Evolutionary conservation across 2,888 invertebrate species (phyloP), one percentile per base, ranked within the genome.

Genomic region (Dinocampus coccinellae): DNA sequence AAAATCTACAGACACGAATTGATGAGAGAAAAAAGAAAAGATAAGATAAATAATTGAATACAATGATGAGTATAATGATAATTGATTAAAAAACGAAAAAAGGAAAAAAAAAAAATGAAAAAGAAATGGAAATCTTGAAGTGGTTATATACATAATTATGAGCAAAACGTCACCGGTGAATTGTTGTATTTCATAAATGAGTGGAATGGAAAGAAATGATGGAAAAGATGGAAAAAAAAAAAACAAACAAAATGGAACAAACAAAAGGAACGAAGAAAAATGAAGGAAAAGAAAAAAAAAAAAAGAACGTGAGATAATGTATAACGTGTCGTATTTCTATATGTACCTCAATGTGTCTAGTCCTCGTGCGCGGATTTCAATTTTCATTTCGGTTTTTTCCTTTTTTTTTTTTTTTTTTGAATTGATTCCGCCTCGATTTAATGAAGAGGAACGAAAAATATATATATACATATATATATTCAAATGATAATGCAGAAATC

Each of bases 271-370:
- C n/a, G n/a, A n/a, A n/a, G n/a, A n/a, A n/a, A n/a, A n/a, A n/a
- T n/a, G n/a, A n/a, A 57, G 3, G 39, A 39, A 11, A 39, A 1
- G 39, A 47, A 16, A 61, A 39, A 33, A 7, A 42, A 55, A 72
- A 73, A 10, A 76, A 64, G 69, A 73, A 73, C 72, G 76, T 77
- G 77, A 74, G 76, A 76, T 72, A 69, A 33, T 71, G 73, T 74
- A 69, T 74, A 78, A 75, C 77, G 77, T 80, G 82, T 84, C 80
- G 78, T 83, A 84, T 83, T 84, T n/a, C n/a, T 84, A 84, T 83
- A 84, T 84, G 85, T 85, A 86, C 82, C 83, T 85, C 84, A 72
- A 79, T 84, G 83, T 85, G 84, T 87, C 86, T 86, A 87, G 86
- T 87, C 86, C 80, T 81, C 81, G 82, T 77, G 76, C 75, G 71